Evolutionary conservation across 2,888 invertebrate genomes (phyloP).

Genomic region (Eurytoma californica): DNA sequence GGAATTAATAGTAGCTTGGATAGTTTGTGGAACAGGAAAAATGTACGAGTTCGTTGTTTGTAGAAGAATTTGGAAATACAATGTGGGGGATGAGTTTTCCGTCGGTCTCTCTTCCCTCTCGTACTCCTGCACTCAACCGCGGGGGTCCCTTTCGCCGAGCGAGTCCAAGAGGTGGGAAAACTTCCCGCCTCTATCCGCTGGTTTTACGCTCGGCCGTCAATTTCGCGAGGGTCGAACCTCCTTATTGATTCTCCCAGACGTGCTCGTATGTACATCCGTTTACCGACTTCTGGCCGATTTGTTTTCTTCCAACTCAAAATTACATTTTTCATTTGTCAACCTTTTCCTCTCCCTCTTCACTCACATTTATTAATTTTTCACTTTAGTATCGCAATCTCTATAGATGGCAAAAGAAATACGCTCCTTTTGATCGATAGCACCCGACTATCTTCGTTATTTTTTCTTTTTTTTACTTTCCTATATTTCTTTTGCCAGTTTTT

Average conservation of each 20-base stretch:
- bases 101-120: neutral
- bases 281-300: neutral
- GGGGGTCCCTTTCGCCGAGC: neutral
- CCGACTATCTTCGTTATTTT: too few relatives aligned
- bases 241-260: neutral
- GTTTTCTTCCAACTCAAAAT: too few relatives aligned
- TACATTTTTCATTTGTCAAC: too few relatives aligned
- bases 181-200: neutral
- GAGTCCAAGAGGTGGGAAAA: neutral
- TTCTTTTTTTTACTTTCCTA: too few relatives aligned
- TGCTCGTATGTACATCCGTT: neutral
- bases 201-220: conserved; percentile 12
- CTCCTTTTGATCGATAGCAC: neutral
- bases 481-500: too few relatives aligned
- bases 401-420: neutral
- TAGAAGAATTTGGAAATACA: too few relatives aligned
- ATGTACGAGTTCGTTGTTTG: too few relatives aligned
- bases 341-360: neutral
- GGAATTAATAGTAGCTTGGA: too few relatives aligned
- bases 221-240: conserved; percentile 3
- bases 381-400: neutral
- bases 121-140: neutral
- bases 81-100: neutral
- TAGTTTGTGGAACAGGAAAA: too few relatives aligned
- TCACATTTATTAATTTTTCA: neutral